Conservation (phyloP, 2,113 vertebrate genomes). For the Scomber scombrus region DNA sequence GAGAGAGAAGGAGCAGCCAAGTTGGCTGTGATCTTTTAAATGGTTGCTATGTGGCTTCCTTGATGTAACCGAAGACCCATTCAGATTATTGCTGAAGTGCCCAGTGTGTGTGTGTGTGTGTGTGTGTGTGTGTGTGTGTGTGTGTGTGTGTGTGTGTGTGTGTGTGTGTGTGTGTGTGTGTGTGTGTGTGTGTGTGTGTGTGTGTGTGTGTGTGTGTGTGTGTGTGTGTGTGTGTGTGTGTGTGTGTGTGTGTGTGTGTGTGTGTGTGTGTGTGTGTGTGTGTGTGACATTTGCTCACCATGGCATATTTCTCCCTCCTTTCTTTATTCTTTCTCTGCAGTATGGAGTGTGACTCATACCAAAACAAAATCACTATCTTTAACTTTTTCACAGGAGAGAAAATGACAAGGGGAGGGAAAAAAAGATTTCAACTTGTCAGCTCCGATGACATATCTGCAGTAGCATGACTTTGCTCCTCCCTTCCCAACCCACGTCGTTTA, state of each 20-base stretch:
- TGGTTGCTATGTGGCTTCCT: slow-evolving; percentile 8
- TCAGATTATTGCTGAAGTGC: slow-evolving; percentile 26
- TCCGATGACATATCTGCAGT: not conserved
- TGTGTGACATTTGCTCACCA: not conserved
- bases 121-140: too few species aligned
- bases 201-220: not conserved
- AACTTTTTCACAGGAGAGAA: slow-evolving; percentile 35
- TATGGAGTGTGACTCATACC: slow-evolving; percentile 56
- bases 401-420: not conserved
- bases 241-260: too few species aligned
- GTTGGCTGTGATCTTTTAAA: slow-evolving; percentile 24
- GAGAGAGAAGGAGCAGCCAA: not conserved
- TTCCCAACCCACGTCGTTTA: slow-evolving; percentile 12
- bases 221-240: not conserved
- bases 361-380: slow-evolving; percentile 49
- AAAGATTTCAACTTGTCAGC: not conserved
- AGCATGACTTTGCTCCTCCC: slow-evolving; percentile 40
- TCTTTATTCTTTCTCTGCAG: slow-evolving; percentile 47
- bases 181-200: slow-evolving; percentile 2
- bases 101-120: too few species aligned
- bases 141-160: too few species aligned
- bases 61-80: slow-evolving; percentile 18
- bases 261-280: too few species aligned
- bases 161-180: not conserved
- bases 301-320: slow-evolving; percentile 20